phyloP scores from a whole-genome alignment of 2,113 vertebrate genomes.

The Mesocricetus auratus region DNA sequence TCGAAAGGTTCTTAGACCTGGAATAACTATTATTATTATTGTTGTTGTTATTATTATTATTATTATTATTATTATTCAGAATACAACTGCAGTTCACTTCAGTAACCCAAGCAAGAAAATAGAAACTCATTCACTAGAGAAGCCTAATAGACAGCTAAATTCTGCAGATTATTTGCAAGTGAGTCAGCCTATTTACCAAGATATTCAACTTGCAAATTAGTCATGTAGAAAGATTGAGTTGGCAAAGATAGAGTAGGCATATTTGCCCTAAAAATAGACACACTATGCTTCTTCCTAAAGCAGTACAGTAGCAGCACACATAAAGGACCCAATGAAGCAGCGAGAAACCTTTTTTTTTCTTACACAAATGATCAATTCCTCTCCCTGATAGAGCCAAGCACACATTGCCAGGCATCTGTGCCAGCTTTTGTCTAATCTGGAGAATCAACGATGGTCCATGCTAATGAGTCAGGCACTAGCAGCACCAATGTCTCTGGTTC shows the following conservation, averaged over 20 bases:
- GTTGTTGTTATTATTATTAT: background rate
- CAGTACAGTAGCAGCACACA: slow-evolving; percentile 72
- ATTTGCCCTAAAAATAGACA: slow-evolving; percentile 76
- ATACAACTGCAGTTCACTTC: slow-evolving; percentile 68
- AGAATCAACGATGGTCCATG: slow-evolving; percentile 48
- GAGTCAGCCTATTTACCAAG: slow-evolving; percentile 86
- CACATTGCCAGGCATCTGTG: slow-evolving; percentile 38
- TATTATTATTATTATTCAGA: slow-evolving; percentile 58
- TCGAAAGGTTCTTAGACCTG: slow-evolving; percentile 49
- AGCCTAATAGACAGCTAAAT: slow-evolving; percentile 82
- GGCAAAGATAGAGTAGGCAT: slow-evolving; percentile 70
- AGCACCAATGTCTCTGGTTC: slow-evolving; percentile 61
- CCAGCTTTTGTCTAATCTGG: slow-evolving; percentile 40
- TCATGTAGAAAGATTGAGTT: slow-evolving; percentile 81
- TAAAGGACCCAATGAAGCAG: slow-evolving; percentile 57
- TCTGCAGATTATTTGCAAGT: slow-evolving; percentile 82
- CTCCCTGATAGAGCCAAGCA: background rate
- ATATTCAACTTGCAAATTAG: slow-evolving; percentile 84
- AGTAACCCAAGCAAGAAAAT: slow-evolving; percentile 82
- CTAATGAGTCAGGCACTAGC: slow-evolving; percentile 65
- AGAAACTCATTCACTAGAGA: slow-evolving; percentile 81
- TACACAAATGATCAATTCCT: slow-evolving; percentile 59
- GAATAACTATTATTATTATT: slow-evolving; percentile 59
- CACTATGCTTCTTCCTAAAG: slow-evolving; percentile 47
- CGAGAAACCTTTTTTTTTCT: slow-evolving; percentile 30